Evolutionary conservation across 2,113 vertebrate genomes (phyloP).

Genomic region (Antennarius striatus): DNA sequence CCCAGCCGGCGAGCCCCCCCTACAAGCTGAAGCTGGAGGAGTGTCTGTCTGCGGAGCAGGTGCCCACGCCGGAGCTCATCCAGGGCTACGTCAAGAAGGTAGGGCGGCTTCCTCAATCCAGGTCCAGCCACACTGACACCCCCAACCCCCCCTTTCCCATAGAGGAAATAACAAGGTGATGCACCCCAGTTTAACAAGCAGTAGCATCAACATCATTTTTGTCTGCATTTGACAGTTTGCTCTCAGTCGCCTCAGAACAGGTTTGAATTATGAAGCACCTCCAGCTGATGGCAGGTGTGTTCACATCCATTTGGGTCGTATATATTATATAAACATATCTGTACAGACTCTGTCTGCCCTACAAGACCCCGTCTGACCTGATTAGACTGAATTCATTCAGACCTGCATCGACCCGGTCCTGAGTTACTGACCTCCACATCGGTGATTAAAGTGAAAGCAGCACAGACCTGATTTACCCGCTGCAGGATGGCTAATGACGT

Average conservation of each 20-base stretch:
- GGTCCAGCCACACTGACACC: neutral
- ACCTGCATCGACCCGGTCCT: neutral
- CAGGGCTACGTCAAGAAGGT: conserved; percentile 95
- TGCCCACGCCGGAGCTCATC: conserved; percentile 87
- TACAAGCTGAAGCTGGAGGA: conserved; percentile 89
- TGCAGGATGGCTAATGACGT: too few relatives aligned
- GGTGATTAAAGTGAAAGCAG: neutral
- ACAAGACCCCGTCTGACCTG: neutral
- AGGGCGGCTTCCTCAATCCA: conserved; percentile 53
- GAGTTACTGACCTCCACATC: neutral
- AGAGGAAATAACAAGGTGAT: neutral
- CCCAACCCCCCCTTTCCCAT: too few relatives aligned
- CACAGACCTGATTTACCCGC: neutral
- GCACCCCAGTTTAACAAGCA: conserved; percentile 1
- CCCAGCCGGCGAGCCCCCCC: conserved; percentile 75
- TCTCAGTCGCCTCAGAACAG: conserved; percentile 2
- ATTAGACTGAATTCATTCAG: neutral
- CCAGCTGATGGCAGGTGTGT: neutral
- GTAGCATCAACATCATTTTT: neutral
- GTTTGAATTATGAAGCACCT: neutral
- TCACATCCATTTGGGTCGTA: neutral
- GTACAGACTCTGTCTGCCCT: neutral
- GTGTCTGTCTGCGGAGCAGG: conserved; percentile 84
- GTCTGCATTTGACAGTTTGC: neutral
- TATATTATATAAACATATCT: too few relatives aligned